Base-by-base conservation (phyloP, 2,888 invertebrate species). In the Thera obeliscata region DNA sequence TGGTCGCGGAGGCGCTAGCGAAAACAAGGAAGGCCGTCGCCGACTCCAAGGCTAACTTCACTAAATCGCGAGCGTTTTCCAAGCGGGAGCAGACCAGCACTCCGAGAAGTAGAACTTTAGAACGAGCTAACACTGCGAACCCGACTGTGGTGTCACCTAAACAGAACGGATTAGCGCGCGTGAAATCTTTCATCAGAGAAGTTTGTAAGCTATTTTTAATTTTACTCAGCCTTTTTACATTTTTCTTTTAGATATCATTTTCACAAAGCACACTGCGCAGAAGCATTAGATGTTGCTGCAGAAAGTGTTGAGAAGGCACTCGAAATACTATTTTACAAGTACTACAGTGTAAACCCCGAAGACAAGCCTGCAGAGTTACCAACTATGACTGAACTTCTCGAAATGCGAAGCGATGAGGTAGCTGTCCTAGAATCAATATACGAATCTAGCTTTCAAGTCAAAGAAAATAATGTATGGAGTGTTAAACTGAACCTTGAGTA, bases 371-470 rank as follows among this genome's bases (percentile, higher is more conserved):
- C 91, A 56, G 86, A 92, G 73, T 81, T 93, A 65, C 89, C 94
- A 0, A 85, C 94, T 3, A 85, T 87, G 71, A 79, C 90, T 2
- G 95, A 96, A 77, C 80, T 96, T 52, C 72, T 95, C 41, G 96
- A 96, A 83, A 95, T 95, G 88, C 94, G 95, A 69, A 87, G 87
- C 8, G 97, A 97, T 65, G 97, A 97, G 80, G 95, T 95, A 84
- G 95, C 95, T 71, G 96, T 96, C 0, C 86, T 97, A 46, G 95
- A 96, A 86, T 97, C 97, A 12, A 97, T 97, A 72, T 97, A 97
- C 78, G 97, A 96, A 68, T 89, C 94, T 43, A 93, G 94, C 43
- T 97, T 96, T 82, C 93, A 91, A 77, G 95, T 96, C 70, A 96
- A 96, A 82, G 96, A 97, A 64, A 91, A 93, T 63, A 95, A 96